Evolutionary conservation across 2,888 invertebrate genomes (phyloP).

Genomic region (Pomacea canaliculata): DNA sequence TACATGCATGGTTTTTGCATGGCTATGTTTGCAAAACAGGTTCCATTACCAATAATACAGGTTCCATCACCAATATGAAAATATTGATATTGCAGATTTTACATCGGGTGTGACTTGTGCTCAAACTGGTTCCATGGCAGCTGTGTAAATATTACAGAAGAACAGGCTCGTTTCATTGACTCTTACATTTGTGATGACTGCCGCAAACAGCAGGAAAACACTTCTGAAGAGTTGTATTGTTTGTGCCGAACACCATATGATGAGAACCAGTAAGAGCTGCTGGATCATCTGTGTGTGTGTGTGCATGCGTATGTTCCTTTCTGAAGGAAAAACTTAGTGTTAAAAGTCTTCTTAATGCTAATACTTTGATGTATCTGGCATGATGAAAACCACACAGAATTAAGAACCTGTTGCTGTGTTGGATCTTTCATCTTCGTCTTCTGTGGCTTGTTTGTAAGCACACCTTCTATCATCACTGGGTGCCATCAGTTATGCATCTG

Average conservation of each 20-base stretch:
- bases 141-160: constrained; percentile 94
- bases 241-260: constrained; percentile 96
- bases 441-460: too few relatives aligned
- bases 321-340: neutral
- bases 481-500: too few relatives aligned
- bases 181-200: constrained; percentile 79
- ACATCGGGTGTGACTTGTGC: constrained; percentile 97
- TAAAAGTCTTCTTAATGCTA: too few relatives aligned
- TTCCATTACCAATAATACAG: neutral
- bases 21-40: neutral
- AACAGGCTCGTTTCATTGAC: constrained; percentile 88
- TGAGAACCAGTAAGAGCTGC: constrained; percentile 86
- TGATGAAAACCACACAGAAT: too few relatives aligned
- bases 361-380: too few relatives aligned
- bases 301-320: neutral
- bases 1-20: neutral
- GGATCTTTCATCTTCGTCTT: too few relatives aligned
- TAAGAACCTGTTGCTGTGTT: too few relatives aligned
- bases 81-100: constrained; percentile 78
- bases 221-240: constrained; percentile 88
- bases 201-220: constrained; percentile 63
- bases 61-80: neutral
- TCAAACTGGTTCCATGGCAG: constrained; percentile 99
- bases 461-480: too few relatives aligned
- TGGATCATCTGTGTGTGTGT: neutral